Percentiles rank a stretch among this genome's conserved stretches.
phyloP scores from a whole-genome alignment of 2,797 vertebrate genomes.

The Characodon lateralis region DNA sequence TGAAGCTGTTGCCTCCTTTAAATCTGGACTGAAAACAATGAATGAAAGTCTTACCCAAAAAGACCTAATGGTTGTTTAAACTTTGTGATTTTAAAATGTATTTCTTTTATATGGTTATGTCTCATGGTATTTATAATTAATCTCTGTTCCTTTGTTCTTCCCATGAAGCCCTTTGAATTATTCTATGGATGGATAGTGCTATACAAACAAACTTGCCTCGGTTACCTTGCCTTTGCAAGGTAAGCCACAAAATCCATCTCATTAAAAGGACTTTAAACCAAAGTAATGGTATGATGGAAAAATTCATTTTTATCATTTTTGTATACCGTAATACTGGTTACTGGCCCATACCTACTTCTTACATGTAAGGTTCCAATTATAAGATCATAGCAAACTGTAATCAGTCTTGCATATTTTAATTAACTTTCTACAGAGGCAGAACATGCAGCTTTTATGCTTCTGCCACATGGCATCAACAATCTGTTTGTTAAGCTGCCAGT shows the following conservation, averaged over 20 bases:
- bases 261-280: not conserved
- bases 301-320: not conserved
- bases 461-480: no score
- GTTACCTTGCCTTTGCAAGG: not conserved
- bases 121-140: no score
- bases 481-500: not conserved
- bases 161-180: not conserved
- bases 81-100: no score
- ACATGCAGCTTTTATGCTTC: not conserved
- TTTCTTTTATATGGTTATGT: no score
- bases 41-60: no score
- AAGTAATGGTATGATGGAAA: not conserved
- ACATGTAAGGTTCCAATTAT: not conserved
- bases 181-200: not conserved
- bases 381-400: not conserved
- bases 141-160: not conserved
- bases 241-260: not conserved
- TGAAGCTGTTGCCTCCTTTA: no score
- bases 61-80: no score
- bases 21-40: no score
- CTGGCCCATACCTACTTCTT: not conserved
- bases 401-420: not conserved
- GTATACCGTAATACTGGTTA: not conserved
- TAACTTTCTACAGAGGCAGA: not conserved
- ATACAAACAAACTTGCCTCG: not conserved